Base-by-base conservation (phyloP, 2,113 vertebrate genomes). In the Spea multiplicata region DNA sequence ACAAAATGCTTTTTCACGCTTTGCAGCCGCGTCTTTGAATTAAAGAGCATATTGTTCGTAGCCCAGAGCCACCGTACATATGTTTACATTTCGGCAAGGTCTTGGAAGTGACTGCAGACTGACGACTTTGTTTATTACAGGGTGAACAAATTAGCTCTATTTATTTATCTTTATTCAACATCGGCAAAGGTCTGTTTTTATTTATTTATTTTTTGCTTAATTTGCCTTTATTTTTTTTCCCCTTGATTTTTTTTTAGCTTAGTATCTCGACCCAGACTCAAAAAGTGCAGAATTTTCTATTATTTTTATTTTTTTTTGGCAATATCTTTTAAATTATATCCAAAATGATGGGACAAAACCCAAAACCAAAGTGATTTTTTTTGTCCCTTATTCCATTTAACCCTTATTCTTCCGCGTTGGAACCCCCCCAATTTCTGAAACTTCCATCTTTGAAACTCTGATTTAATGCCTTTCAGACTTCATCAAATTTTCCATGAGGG, bases 11-110 rank as follows among this genome's bases (percentile, higher is more conserved):
- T 53, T 30, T 64, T 64, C 61, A 64, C 61, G 17, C 61, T 64
- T 64, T 64, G n/a, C 5, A 64, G 59, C 59, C 14, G 8, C 3
- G n/a, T 30, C 61, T 64, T 64, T 3, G 5, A 64, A 64, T 64
- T 64, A 64, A 64, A 30, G 61, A 64, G 61, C 61, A 64, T 64
- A 64, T 64, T 64, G 61, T 64, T 64, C n/a, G 5, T 64, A 16
- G 61, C 61, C 61, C 61, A 64, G 61, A 64, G 61, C 61, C 61
- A 64, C n/a, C 61, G 5, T 30, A 17, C 61, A 64, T 64, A 64
- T 64, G 61, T 64, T 64, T 16, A 30, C n/a, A 30, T 64, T 64
- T 64, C 30, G 17, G 61, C 61, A 64, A 30, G 17, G 61, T 30
- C 61, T 64, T 16, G 61, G 7, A 30, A 16, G 61, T 17, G 5